Evolutionary conservation across 2,113 vertebrate genomes (phyloP).

Genomic region (Amazona vittata): DNA sequence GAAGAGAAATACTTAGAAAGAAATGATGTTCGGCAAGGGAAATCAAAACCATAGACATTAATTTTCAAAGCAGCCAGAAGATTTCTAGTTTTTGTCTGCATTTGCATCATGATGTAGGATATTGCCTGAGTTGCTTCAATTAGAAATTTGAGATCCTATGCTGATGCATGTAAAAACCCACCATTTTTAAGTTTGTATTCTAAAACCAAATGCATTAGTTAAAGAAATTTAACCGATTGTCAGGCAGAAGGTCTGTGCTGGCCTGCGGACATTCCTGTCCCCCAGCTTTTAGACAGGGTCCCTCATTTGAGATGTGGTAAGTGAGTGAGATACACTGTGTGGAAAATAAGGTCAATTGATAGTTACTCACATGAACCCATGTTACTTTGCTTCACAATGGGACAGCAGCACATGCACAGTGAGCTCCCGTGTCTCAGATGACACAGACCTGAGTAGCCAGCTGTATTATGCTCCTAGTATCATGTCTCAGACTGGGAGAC

Average conservation of each 20-base stretch:
- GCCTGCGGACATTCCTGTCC: neutral
- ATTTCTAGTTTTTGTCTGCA: neutral
- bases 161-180: neutral
- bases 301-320: neutral
- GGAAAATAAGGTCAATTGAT: neutral
- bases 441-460: neutral
- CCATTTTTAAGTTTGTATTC: neutral
- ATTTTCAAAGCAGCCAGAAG: neutral
- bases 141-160: neutral
- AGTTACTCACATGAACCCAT: neutral
- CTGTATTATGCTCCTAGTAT: neutral
- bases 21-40: neutral
- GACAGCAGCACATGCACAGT: neutral
- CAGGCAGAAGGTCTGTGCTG: neutral
- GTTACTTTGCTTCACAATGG: neutral
- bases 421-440: neutral
- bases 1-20: neutral
- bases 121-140: neutral
- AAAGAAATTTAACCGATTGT: neutral
- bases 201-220: neutral
- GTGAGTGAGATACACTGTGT: accelerated
- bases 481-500: neutral
- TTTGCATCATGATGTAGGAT: neutral
- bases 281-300: neutral
- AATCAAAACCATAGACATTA: neutral